Evolutionary conservation across 2,797 vertebrate species (phyloP).

Genomic region (Antrozous pallidus): DNA sequence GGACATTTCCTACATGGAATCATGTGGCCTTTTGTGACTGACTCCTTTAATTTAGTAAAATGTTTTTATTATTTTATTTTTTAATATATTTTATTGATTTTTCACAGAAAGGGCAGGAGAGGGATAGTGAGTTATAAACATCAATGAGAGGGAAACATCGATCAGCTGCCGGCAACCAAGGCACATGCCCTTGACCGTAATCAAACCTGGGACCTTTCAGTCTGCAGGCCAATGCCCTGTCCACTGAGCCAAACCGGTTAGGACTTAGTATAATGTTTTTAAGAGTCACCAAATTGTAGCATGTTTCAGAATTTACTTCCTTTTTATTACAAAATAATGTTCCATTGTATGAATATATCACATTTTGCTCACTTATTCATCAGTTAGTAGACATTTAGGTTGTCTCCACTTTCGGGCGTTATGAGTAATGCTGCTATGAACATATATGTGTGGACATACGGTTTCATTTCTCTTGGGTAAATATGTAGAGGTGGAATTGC

Average conservation of each 20-base stretch:
- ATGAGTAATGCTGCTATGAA: not conserved
- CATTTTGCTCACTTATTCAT: not conserved
- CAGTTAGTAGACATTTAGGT: not conserved
- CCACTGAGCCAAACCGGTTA: too few relatives aligned
- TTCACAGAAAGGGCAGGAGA: too few relatives aligned
- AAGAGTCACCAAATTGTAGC: not conserved
- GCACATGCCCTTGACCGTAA: too few relatives aligned
- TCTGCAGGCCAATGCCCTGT: too few relatives aligned
- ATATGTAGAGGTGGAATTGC: not conserved
- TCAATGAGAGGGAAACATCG: too few relatives aligned
- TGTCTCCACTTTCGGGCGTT: not conserved
- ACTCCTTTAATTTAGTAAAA: not conserved
- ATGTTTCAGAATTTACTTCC: not conserved
- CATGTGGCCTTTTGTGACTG: not conserved
- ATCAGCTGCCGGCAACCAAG: too few relatives aligned
- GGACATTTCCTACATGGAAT: not conserved
- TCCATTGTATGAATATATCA: not conserved
- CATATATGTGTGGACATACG: not conserved
- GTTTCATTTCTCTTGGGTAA: not conserved
- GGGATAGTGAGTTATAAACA: too few relatives aligned
- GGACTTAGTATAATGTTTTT: not conserved
- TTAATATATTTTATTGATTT: too few relatives aligned
- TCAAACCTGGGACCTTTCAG: too few relatives aligned
- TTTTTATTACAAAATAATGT: not conserved
- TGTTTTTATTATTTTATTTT: too few relatives aligned